phyloP scores from a whole-genome alignment of 2,797 vertebrate genomes.

The Petrocephalus sullivani region DNA sequence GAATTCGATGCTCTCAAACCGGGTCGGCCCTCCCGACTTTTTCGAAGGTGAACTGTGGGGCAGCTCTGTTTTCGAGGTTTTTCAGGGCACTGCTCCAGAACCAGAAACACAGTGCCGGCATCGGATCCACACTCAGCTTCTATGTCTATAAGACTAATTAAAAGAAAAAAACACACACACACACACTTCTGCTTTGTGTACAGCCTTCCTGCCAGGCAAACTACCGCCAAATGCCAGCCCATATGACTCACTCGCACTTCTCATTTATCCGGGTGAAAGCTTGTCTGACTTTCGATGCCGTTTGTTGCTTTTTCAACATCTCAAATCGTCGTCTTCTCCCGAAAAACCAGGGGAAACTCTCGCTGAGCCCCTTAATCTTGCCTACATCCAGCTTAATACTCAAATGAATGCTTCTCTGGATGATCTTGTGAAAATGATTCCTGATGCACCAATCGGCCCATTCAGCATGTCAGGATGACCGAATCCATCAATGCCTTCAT shows the following conservation, averaged over 20 bases:
- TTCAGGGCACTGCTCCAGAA: background rate
- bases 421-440: background rate
- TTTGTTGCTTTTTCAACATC: background rate
- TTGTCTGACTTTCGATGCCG: background rate
- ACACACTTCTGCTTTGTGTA: background rate
- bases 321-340: background rate
- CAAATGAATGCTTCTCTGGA: background rate
- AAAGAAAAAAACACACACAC: background rate
- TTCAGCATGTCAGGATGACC: background rate
- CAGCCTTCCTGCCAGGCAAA: background rate
- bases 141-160: background rate
- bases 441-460: background rate
- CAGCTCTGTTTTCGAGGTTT: background rate
- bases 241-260: background rate
- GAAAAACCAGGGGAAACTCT: background rate
- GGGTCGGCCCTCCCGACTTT: background rate
- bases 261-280: background rate
- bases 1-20: background rate
- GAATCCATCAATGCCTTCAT: too few relatives aligned
- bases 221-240: background rate
- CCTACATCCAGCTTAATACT: background rate
- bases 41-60: background rate
- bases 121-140: background rate
- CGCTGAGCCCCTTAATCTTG: background rate
- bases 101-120: background rate